Evolutionary conservation across 2,113 vertebrate genomes (phyloP).

Genomic region (Embiotoca jacksoni): DNA sequence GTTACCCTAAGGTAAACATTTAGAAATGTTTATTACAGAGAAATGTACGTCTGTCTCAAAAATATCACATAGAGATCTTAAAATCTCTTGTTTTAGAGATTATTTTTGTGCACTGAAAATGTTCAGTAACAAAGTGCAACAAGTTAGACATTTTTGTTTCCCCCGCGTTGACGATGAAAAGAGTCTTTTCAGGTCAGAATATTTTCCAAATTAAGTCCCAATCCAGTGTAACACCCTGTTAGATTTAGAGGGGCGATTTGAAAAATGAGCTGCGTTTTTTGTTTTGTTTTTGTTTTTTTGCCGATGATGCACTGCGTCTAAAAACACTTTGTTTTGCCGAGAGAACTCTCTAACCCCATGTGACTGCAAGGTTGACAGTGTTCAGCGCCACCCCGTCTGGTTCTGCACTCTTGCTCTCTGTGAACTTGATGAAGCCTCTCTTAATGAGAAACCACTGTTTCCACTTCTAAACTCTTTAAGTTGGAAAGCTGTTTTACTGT

Average conservation of each 20-base stretch:
- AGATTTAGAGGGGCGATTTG: slow-evolving; percentile 22
- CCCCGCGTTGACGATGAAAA: not conserved
- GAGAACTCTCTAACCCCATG: slow-evolving; percentile 36
- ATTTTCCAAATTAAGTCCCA: slow-evolving; percentile 52
- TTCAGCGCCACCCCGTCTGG: slow-evolving; percentile 14
- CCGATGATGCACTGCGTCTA: slow-evolving; percentile 21
- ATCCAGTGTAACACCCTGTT: slow-evolving; percentile 19
- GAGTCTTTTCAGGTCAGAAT: slow-evolving; percentile 41
- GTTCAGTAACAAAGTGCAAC: not conserved
- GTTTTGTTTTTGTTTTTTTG: not conserved
- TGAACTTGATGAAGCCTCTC: slow-evolving; percentile 43
- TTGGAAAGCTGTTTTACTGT: slow-evolving; percentile 9
- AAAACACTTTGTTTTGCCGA: slow-evolving; percentile 45
- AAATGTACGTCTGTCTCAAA: slow-evolving; percentile 1
- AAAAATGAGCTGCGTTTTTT: slow-evolving; percentile 7
- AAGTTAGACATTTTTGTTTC: not conserved
- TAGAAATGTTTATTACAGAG: slow-evolving; percentile 27
- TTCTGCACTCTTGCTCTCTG: slow-evolving; percentile 4
- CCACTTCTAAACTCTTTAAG: slow-evolving; percentile 23
- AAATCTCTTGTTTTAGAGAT: not conserved
- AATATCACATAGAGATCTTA: not conserved
- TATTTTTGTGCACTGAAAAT: not conserved
- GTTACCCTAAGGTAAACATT: slow-evolving; percentile 37
- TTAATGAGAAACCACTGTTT: slow-evolving; percentile 61
- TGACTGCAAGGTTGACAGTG: slow-evolving; percentile 31